Evolutionary conservation across 1,140 invertebrate species (phyloP), one percentile per base, ranked within the genome.

Genomic region (Leptinotarsa undecemlineata): DNA sequence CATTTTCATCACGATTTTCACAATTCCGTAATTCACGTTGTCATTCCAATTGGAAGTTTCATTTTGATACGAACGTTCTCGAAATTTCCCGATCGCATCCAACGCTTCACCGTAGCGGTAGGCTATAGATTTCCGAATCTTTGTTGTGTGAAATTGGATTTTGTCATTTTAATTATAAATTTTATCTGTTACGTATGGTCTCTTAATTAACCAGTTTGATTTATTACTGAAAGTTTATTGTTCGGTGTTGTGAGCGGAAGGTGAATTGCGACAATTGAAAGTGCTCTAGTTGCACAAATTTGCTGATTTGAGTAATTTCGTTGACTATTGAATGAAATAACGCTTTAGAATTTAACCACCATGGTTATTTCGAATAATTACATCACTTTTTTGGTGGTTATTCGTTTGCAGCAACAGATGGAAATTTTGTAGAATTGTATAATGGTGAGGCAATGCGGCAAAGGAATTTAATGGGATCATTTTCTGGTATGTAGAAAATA

Each of bases 121-220:
- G 73, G 79, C 76, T 76, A 79, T 82, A 82, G 78, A 83, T 83
- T 83, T 83, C 77, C 77, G 71, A 78, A 74, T 77, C 81, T 79
- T 82, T 83, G 80, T 83, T 80, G 80, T 82, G 80, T 83, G 81
- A 83, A 83, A 83, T 83, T 83, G 82, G 81, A 83, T 83, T 83
- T 80, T 82, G 81, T 82, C 81, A 83, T 83, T 83, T 83, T 82
- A 82, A 83, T 83, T 83, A 83, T 83, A 81, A 79, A 70, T 75
- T 79, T 81, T 80, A 77, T 78, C 66, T 79, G 78, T 74, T 74
- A 78, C 73, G 71, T 78, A 69, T 69, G 77, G 73, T 68, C 73
- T 75, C 63, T 78, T 78, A 76, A 78, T 78, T 74, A 78, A 76
- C 68, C 71, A 63, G 57, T 70, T 77, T 76, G 76, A 77, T 77